Evolutionary conservation across 2,888 invertebrate genomes (phyloP).

Genomic region (Atrina japonica): DNA sequence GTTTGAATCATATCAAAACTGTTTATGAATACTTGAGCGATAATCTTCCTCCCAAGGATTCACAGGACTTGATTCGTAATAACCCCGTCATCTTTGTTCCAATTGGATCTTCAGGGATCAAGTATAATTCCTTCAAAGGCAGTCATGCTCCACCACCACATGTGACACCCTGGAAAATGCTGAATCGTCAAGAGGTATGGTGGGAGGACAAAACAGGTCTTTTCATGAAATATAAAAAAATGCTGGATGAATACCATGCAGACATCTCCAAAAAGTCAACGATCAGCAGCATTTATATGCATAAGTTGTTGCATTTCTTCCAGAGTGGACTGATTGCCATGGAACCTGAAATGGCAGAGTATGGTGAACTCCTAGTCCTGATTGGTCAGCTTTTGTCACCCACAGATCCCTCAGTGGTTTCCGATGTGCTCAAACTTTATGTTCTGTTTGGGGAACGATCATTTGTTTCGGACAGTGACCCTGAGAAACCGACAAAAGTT

Average conservation of each 20-base stretch:
- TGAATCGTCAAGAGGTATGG: constrained; percentile 71
- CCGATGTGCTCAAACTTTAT: constrained; percentile 61
- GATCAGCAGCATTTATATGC: constrained; percentile 45
- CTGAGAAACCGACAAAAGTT: constrained; percentile 33
- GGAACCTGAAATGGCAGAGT: constrained; percentile 64
- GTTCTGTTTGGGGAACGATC: constrained; percentile 59
- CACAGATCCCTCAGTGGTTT: constrained; percentile 51
- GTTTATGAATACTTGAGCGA: constrained; percentile 71
- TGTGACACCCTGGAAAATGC: constrained; percentile 62
- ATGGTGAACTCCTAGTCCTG: constrained; percentile 65
- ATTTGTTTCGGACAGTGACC: constrained; percentile 28
- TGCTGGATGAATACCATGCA: constrained; percentile 62
- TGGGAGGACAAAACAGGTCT: constrained; percentile 74
- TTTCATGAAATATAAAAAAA: constrained; percentile 61
- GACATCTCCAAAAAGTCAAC: constrained; percentile 59
- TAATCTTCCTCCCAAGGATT: constrained; percentile 62
- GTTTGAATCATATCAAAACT: constrained; percentile 66
- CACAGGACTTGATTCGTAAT: constrained; percentile 66
- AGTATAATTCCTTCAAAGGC: constrained; percentile 6
- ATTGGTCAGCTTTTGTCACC: constrained; percentile 55
- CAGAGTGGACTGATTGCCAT: constrained; percentile 53
- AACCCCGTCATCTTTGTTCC: constrained; percentile 75
- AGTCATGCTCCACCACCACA: neutral
- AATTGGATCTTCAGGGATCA: constrained; percentile 2
- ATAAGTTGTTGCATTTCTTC: constrained; percentile 47